Conservation (phyloP, 92 coral and sea anemone genomes). For the Ricordea florida region DNA sequence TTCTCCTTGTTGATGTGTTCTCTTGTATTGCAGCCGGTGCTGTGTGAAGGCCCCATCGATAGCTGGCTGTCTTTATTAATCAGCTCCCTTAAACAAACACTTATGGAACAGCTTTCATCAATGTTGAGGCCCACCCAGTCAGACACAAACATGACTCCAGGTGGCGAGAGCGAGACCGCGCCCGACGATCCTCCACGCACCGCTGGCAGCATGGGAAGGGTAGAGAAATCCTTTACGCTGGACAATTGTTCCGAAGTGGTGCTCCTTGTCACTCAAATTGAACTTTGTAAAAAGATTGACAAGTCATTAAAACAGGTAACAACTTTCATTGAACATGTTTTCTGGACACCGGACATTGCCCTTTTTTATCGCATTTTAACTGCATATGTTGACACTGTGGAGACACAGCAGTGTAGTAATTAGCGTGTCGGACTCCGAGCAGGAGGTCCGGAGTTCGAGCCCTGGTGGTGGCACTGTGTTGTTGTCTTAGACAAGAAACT, state of each 20-base stretch:
- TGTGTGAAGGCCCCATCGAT: constrained; percentile 94
- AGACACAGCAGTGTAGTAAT: no score
- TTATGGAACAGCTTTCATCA: constrained; percentile 71
- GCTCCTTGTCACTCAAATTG: constrained; percentile 79
- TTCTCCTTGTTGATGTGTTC: not conserved
- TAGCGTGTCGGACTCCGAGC: no score
- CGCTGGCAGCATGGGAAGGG: constrained; percentile 49
- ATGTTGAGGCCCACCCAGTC: constrained; percentile 36
- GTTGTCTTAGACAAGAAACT: no score
- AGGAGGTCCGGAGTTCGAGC: no score
- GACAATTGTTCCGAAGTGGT: constrained; percentile 79
- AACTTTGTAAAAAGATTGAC: constrained; percentile 72
- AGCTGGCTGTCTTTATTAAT: constrained; percentile 79
- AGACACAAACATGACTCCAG: not conserved
- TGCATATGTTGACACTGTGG: no score
- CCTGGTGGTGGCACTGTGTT: no score
- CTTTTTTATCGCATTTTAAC: no score
- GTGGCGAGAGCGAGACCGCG: constrained; percentile 9
- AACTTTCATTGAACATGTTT: not conserved
- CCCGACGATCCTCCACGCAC: constrained; percentile 53
- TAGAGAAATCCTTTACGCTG: constrained; percentile 63
- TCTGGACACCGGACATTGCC: no score
- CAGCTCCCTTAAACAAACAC: constrained; percentile 65
- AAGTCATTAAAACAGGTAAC: constrained; percentile 57
- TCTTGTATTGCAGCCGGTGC: constrained; percentile 62